Evolutionary conservation across 2,797 vertebrate species (phyloP).

Genomic region (Pangasius mekongensis): DNA sequence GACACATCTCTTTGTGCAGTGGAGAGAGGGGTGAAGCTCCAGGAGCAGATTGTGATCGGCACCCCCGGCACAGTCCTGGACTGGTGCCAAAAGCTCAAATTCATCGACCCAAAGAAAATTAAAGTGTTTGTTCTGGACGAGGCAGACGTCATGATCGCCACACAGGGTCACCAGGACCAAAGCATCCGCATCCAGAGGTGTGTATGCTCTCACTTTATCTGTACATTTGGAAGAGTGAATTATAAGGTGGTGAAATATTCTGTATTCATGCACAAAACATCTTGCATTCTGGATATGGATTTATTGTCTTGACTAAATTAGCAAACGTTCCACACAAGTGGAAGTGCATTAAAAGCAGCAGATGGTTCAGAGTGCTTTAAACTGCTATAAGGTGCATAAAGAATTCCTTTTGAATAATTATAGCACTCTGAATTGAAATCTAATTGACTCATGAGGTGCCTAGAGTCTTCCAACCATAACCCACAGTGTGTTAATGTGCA

Average conservation of each 20-base stretch:
- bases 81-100: slow-evolving; percentile 94
- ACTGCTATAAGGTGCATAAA: neutral
- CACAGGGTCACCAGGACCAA: slow-evolving; percentile 97
- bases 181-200: slow-evolving; percentile 98
- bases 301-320: neutral
- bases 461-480: neutral
- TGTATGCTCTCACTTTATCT: neutral
- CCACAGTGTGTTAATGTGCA: neutral
- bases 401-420: neutral
- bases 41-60: slow-evolving; percentile 95
- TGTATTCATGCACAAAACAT: neutral
- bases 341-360: neutral
- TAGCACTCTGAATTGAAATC: neutral
- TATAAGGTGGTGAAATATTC: neutral
- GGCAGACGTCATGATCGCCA: slow-evolving; percentile 97
- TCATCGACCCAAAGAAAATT: slow-evolving; percentile 96
- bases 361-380: too few relatives aligned
- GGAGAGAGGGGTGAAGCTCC: slow-evolving; percentile 87
- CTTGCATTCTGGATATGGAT: neutral
- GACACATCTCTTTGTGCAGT: slow-evolving; percentile 71
- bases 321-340: neutral
- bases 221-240: neutral
- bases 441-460: neutral
- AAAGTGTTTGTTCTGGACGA: slow-evolving; percentile 96
- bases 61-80: slow-evolving; percentile 95